Evolutionary conservation across 1,140 invertebrate species (phyloP).

Genomic region (Mamestra configurata): DNA sequence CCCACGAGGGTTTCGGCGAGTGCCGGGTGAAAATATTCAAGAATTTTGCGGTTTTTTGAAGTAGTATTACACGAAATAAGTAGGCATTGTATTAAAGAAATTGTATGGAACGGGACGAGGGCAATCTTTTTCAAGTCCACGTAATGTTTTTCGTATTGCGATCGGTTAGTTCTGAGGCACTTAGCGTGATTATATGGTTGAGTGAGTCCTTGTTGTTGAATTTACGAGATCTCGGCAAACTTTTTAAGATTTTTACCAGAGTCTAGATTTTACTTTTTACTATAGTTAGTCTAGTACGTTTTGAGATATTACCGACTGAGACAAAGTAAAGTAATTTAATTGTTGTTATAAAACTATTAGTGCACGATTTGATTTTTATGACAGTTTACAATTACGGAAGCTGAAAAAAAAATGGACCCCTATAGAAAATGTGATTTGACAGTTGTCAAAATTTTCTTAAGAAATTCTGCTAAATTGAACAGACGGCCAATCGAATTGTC

Average conservation of each 20-base stretch:
- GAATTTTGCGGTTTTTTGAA: slow-evolving; percentile 52
- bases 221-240: neutral
- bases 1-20: slow-evolving; percentile 58
- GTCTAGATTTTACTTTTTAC: too few species aligned
- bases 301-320: neutral
- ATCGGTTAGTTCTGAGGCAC: slow-evolving; percentile 11
- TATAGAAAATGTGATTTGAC: too few species aligned
- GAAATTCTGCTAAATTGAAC: too few species aligned
- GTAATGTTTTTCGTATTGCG: neutral
- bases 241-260: neutral
- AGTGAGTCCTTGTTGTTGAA: neutral
- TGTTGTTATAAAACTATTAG: too few species aligned
- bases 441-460: too few species aligned
- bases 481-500: too few species aligned
- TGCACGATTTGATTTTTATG: too few species aligned
- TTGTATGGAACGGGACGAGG: slow-evolving; percentile 38
- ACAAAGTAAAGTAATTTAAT: too few species aligned
- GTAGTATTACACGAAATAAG: slow-evolving; percentile 49
- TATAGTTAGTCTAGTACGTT: too few species aligned
- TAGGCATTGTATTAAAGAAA: slow-evolving; percentile 49
- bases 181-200: slow-evolving; percentile 7
- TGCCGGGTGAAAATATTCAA: slow-evolving; percentile 59
- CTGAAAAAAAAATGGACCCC: too few species aligned
- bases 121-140: slow-evolving; percentile 36
- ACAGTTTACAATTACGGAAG: too few species aligned